These are phyloP conservation scores for Iselma pallidipennis DNA, from an alignment of 2,888 invertebrate genomes.

Conservation along the genomic window DNA sequence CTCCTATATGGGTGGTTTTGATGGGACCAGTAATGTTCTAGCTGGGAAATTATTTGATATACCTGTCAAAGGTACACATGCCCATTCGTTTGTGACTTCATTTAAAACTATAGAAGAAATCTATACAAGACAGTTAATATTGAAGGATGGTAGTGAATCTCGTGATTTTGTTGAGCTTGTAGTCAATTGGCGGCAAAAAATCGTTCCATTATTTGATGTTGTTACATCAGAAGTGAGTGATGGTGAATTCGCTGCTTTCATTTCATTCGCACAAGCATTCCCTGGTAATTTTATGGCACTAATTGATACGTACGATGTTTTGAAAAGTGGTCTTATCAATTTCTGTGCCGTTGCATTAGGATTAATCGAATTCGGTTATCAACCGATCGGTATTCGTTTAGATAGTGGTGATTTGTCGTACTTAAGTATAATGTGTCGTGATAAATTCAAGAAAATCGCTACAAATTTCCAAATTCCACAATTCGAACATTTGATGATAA, in stretches of 20 bases:
- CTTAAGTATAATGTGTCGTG: conserved; percentile 82
- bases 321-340: conserved; percentile 79
- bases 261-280: conserved; percentile 92
- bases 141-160: conserved; percentile 46
- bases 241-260: conserved; percentile 94
- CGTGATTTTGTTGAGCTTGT: conserved; percentile 69
- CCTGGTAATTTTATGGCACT: conserved; percentile 93
- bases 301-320: conserved; percentile 98
- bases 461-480: conserved; percentile 75
- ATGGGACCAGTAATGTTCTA: conserved; percentile 96
- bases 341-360: conserved; percentile 95
- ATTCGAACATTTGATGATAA: conserved; percentile 86
- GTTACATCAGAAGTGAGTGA: conserved; percentile 85
- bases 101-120: conserved; percentile 72
- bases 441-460: conserved; percentile 78
- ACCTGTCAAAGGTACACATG: conserved; percentile 96
- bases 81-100: conserved; percentile 96
- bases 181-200: conserved; percentile 66
- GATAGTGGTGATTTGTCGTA: conserved; percentile 99
- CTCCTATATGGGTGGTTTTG: conserved; percentile 94
- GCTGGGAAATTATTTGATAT: conserved; percentile 97
- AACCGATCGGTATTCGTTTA: conserved; percentile 87
- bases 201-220: conserved; percentile 75
- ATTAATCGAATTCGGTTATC: conserved; percentile 85
- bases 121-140: conserved; percentile 51